Evolutionary conservation across 2,113 vertebrate species (phyloP), one percentile per base, ranked within the genome.

Genomic region (Mustelus asterias): DNA sequence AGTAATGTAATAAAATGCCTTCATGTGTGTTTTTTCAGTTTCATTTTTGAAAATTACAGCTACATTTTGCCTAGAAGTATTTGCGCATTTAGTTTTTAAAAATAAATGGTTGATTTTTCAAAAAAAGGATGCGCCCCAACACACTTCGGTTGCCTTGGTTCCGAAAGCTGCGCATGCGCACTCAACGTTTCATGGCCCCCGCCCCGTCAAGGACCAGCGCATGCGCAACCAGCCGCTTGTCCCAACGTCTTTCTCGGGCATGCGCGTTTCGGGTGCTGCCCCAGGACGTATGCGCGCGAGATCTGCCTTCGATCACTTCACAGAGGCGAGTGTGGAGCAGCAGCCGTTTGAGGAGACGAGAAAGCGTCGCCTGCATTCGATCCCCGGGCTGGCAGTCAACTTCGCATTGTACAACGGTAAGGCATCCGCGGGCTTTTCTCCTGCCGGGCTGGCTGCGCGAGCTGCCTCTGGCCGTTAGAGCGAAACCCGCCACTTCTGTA

Each of bases 201-300:
- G 83, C 41, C 0, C 83, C 41, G 1, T 41, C 0, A 7, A 16
- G 29, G 9, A 14, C 1, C 0, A 13, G 33, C 93, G 41, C 63
- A 29, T 6, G 67, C 93, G 67, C 24, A 3, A 3, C 29, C 22
- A 22, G 3, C 37, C 0, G n/a, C 0, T 41, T 0, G 1, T 22
- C 0, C 2, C 24, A 48, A 18, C n/a, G 29, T 29, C n/a, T 0
- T 0, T 29, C 0, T 20, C 7, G 29, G 11, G 14, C n/a, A 24
- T 41, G n/a, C 33, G 63, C 86, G 26, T 2, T 29, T 10, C 9
- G 26, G 85, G 11, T 11, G 3, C 5, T n/a, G 9, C n/a, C 0
- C 20, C 26, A 41, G 20, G 11, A 54, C 94, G 94, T 44, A 72
- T 95, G 94, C 94, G 94, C 94, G 94, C 24, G 85, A 60, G 26